Evolutionary conservation across 2,888 invertebrate species (phyloP), one percentile per base, ranked within the genome.

Genomic region (Drosophila robusta): DNA sequence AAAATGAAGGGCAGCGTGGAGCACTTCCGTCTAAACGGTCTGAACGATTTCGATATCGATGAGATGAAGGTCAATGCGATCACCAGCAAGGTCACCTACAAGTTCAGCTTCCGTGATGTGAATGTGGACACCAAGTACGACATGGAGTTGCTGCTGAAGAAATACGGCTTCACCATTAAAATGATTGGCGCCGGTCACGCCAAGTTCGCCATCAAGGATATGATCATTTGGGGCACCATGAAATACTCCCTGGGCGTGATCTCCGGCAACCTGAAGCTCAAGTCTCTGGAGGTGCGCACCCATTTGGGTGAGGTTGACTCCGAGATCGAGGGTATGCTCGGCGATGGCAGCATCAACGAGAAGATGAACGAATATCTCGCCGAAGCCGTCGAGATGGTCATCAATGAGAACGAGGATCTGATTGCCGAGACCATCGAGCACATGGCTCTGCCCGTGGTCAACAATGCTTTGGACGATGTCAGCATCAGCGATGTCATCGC

Each of bases 151-250:
- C 11, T 80, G 22, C 66, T 90, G 34, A 89, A 90, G 68, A 85
- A 91, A 46, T 86, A 51, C 56, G 91, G 91, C 56, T 83, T 91
- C 62, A 91, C 91, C 34, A 67, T 91, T 32, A 86, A 91, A 32
- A 18, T 91, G 50, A 44, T 89, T 22, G 91, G 91, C 62, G 81
- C 78, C 16, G 91, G 91, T 3, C 78, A 83, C 14, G 83, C 90
- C 50, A 85, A 82, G 16, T 80, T 91, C 49, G 74, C 87, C 54
- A 72, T 91, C 44, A 85, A 76, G 58, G 80, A 90, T 39, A 79
- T 91, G 69, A 24, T 54, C 8, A 77, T 91, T 67, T 78, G 67
- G 67, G 91, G 90, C 24, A 74, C 65, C 9, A 12, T 90, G 36
- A 91, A 86, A 57, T 91, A 91, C 73, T 83, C 86, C 3, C 58